Evolutionary conservation across 30 jellyfish, hydroid and myxozoan genomes (phyloP).

Genomic region (Aurelia sp.): DNA sequence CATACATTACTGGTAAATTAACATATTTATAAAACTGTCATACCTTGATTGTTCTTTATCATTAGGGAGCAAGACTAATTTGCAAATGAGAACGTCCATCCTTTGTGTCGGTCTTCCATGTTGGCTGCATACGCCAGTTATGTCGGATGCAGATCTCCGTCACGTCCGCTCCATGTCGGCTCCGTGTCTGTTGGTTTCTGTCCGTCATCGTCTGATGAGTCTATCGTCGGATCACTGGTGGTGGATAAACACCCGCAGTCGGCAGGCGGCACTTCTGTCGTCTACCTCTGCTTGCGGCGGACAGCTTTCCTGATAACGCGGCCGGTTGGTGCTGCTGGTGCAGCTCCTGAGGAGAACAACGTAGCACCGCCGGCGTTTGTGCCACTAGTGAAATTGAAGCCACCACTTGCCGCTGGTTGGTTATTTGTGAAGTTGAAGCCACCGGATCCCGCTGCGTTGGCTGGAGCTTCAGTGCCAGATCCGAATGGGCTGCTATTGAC

Average conservation of each 20-base stretch:
- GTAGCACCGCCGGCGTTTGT: conserved; percentile 19
- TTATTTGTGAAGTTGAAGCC: conserved; percentile 32
- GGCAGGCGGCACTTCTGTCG: neutral
- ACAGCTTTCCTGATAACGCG: conserved; percentile 54
- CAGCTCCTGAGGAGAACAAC: conserved; percentile 35
- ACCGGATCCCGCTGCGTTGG: neutral
- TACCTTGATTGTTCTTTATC: no score
- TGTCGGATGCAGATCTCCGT: neutral
- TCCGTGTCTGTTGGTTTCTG: neutral
- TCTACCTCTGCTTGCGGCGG: conserved; percentile 40
- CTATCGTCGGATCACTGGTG: conserved; percentile 12
- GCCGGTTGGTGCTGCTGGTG: conserved; percentile 32
- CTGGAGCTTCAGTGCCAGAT: neutral
- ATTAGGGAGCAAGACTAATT: no score
- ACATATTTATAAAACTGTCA: no score
- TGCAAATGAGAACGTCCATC: neutral
- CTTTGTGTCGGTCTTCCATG: neutral
- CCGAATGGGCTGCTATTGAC: conserved; percentile 6
- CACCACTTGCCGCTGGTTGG: conserved; percentile 16
- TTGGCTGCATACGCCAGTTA: neutral
- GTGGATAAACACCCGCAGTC: neutral
- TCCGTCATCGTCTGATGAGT: conserved; percentile 25
- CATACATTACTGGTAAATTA: no score
- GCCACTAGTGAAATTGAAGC: conserved; percentile 34
- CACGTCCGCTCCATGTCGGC: neutral